Evolutionary conservation across 1,140 invertebrate genomes (phyloP), one percentile per base, ranked within the genome.

Genomic region (Drosophila bocki): DNA sequence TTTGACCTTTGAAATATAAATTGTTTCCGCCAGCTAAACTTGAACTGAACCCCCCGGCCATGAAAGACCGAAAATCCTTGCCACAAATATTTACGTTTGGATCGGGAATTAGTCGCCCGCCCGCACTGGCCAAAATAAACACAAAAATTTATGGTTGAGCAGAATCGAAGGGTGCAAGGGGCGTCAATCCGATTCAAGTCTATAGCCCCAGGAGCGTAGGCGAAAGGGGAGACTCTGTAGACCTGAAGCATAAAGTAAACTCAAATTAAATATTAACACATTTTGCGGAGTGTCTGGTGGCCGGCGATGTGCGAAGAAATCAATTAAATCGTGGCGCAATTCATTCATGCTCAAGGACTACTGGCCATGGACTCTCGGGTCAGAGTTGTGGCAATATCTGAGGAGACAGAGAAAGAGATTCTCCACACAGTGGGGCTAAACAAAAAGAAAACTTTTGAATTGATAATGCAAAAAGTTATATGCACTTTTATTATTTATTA

Each of bases 211-310:
- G 53, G 7, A 51, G 29, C 17, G 44, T 45, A 17, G 11, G 1
- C 44, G 11, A 19, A 19, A 26, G 7, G 39, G 29, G 44, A 19
- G 6, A 13, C n/a, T 68, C 26, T 56, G 42, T 26, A 35, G 26
- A 51, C 42, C 58, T 26, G n/a, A 32, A 57, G 50, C 60, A 75
- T 64, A 75, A 60, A 77, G 48, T 70, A 78, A 78, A 78, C 56
- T 61, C 44, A 78, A 78, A 71, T 78, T 78, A 78, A 78, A 78
- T 78, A 78, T 78, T 78, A 78, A 78, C 65, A 78, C 76, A 71
- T 71, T 63, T 71, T 71, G 26, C 41, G n/a, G 22, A 50, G 41
- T 76, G 26, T 42, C 51, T 26, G 50, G 63, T 45, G 76, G 58
- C 19, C 53, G 53, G 42, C 51, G 75, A 78, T 71, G 75, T 78